Evolutionary conservation across 2,888 invertebrate species (phyloP), one percentile per base, ranked within the genome.

Genomic region (Drosophila helvetica): DNA sequence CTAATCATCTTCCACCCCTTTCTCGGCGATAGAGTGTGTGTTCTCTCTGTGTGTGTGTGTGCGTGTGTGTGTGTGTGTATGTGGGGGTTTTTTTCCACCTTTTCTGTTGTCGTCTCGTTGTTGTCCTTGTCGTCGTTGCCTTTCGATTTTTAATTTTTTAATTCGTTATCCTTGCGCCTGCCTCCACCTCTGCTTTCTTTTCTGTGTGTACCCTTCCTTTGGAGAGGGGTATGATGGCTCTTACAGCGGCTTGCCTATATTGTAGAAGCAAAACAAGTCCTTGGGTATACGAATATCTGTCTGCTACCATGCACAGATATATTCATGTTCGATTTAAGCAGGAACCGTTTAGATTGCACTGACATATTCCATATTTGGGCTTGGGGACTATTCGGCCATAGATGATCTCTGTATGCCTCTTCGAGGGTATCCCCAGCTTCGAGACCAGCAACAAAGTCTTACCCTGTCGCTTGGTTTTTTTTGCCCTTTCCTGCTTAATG

Each of bases 71-170:
- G 48, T 42, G 25, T 15, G 15, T 51, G 3, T 50, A 33, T 33
- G 19, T 27, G 78, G 48, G 52, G 57, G 30, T 50, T 45, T 46
- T 53, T 50, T 62, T 55, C 81, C 80, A 85, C 88, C 87, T 84
- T 85, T 86, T 79, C n/a, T n/a, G 62, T 59, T 62, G 73, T 62
- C 55, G 61, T 70, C 59, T 68, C 53, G 58, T 58, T 51, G 53
- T 54, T 27, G 71, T 57, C 52, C 54, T 54, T 27, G 77, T 69
- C 78, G 75, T 78, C 79, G 75, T 75, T 82, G 85, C 82, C 82
- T 85, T 85, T 78, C 86, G 88, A 88, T 80, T 86, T 78, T 88
- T 90, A 90, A 84, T 89, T 89, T 81, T 89, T 89, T 89, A 89
- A 89, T 90, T 89, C 89, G 89, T 90, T 89, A 85, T 86, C 87